Evolutionary conservation across 2,888 invertebrate species (phyloP), one percentile per base, ranked within the genome.

Genomic region (Dryadula phaetusa): DNA sequence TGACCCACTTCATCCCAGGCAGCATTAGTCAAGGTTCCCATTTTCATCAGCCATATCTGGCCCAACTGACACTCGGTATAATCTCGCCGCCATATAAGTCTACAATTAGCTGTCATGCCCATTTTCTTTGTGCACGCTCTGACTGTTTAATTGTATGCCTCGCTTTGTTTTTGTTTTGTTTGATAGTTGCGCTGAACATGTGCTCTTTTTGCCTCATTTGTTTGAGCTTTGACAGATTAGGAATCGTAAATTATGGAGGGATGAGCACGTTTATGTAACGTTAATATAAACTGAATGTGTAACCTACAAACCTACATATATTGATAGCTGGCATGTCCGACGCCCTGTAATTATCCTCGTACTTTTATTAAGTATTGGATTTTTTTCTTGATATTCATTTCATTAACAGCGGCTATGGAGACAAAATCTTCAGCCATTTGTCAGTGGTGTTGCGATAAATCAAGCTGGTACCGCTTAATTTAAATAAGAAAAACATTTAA

Each of bases 21-120:
- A 56, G 83, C 58, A 91, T 92, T 92, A 91, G 90, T 91, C 87
- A 89, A 87, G 89, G 86, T 84, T 78, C 80, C 87, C 86, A 85
- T 88, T 86, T 85, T 78, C 78, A 83, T 75, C 74, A 75, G 76
- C 85, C 83, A 81, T 86, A 88, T 84, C 83, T 80, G 86, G 82
- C 60, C 62, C 75, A 65, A 67, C 75, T 79, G 80, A 79, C 87
- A 82, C 83, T 83, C 77, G 78, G 81, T 83, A 81, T 85, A 85
- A 90, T 89, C 86, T 85, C 76, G 75, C 76, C 76, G 72, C 90
- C 90, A 80, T 89, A 83, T 89, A 84, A 79, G 88, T 82, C 78
- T 76, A 82, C 86, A 88, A 89, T 90, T 88, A 88, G 82, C 84
- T 85, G 87, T 87, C 88, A 84, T 84, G 76, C 74, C 76, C 73